A percentile compares a stretch with the other conserved stretches of the same genome.
phyloP scores from a whole-genome alignment of 2,888 invertebrate genomes.

The Noctuana brunneofusca region DNA sequence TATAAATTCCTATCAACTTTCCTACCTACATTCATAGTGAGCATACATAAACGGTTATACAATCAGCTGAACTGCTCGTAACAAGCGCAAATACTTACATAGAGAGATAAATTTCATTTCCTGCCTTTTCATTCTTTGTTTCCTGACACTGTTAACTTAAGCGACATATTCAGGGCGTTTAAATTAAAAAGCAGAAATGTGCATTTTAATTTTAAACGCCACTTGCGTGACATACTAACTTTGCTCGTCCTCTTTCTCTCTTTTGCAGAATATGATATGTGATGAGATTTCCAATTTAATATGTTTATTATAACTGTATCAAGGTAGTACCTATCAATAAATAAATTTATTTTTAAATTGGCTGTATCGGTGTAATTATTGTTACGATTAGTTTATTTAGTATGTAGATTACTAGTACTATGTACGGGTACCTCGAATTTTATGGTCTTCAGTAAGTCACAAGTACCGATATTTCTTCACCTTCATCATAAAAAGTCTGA shows the following conservation, averaged over 20 bases:
- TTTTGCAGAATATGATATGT: slow-evolving; percentile 8
- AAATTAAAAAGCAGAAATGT: slow-evolving; percentile 33
- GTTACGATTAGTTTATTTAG: no score
- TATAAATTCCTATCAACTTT: slow-evolving; percentile 12
- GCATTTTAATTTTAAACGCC: slow-evolving; percentile 34
- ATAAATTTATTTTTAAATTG: no score
- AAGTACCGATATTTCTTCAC: no score
- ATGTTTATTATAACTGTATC: background rate
- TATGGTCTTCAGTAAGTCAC: no score
- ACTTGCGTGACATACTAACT: slow-evolving; percentile 34
- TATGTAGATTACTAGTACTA: no score
- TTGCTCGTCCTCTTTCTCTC: slow-evolving; percentile 12
- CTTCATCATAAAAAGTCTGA: background rate
- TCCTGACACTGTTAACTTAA: slow-evolving; percentile 34
- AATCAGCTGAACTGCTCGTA: slow-evolving; percentile 21
- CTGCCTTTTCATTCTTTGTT: slow-evolving; percentile 35
- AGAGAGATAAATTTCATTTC: slow-evolving; percentile 34
- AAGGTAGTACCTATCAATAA: no score
- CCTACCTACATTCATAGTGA: slow-evolving; percentile 14
- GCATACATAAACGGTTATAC: slow-evolving; percentile 17
- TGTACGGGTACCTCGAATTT: no score
- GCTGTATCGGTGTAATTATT: no score
- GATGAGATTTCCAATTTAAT: background rate
- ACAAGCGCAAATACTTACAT: slow-evolving; percentile 31
- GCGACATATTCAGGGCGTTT: slow-evolving; percentile 34